These are phyloP conservation scores for Columba janthina DNA, from an alignment of 2,113 vertebrate species.

Conservation along the genomic window DNA sequence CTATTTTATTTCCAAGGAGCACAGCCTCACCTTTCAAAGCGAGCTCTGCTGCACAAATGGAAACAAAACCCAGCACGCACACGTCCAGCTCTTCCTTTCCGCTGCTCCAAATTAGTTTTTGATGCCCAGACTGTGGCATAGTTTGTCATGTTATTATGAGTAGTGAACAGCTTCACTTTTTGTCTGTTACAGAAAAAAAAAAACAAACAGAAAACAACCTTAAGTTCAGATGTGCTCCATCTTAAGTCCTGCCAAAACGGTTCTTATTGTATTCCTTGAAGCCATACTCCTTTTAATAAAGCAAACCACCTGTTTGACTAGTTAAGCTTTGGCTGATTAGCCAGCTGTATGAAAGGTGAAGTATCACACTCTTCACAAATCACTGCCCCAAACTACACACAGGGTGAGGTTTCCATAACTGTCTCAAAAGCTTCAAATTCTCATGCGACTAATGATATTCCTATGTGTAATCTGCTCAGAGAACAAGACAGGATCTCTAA, in stretches of 20 bases:
- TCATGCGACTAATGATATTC: background rate
- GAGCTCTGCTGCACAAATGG: constrained; percentile 90
- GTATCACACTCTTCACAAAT: background rate
- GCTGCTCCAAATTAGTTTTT: constrained; percentile 95
- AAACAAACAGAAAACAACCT: background rate
- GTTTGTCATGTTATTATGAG: constrained; percentile 99
- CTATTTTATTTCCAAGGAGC: background rate
- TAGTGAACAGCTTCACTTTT: constrained; percentile 96
- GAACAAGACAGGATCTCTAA: background rate
- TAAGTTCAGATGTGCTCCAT: background rate
- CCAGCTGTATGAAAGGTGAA: background rate
- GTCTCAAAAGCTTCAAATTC: background rate
- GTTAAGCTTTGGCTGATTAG: background rate
- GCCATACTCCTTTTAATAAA: background rate
- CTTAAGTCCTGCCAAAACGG: background rate
- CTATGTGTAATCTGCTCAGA: background rate
- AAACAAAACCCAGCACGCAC: constrained; percentile 94
- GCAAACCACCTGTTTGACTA: background rate
- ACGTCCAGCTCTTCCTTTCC: constrained; percentile 90
- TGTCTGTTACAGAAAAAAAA: constrained; percentile 76
- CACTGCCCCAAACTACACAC: background rate
- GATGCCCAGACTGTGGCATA: constrained; percentile 98
- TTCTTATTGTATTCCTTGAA: background rate
- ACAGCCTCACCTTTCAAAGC: constrained; percentile 84
- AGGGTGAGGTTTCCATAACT: background rate